A percentile compares a stretch with the other conserved stretches of the same genome.
Conservation (phyloP, 2,888 invertebrate species). For the Drepanosiphum platanoidis region DNA sequence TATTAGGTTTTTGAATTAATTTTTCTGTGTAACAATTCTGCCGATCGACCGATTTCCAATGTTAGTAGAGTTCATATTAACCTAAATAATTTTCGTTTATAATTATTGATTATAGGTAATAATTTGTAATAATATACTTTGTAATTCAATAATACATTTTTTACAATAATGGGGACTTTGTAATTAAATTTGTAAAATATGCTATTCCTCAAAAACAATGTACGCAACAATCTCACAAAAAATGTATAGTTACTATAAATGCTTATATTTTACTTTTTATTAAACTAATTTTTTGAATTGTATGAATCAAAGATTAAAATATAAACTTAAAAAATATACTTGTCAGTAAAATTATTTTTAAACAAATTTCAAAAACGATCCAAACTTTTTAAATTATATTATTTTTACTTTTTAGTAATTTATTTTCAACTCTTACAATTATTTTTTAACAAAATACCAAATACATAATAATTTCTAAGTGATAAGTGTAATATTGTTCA, state of each 20-base stretch:
- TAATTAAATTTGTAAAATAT: neutral
- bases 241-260: neutral
- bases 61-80: neutral
- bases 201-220: neutral
- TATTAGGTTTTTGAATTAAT: neutral
- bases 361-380: too few relatives aligned
- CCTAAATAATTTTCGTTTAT: neutral
- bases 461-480: too few relatives aligned
- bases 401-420: neutral
- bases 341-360: too few relatives aligned
- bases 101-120: neutral
- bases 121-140: neutral
- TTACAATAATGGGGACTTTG: neutral
- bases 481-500: conserved; percentile 14
- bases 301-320: too few relatives aligned
- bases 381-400: neutral
- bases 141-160: neutral
- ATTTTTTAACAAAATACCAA: neutral
- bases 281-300: too few relatives aligned
- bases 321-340: too few relatives aligned
- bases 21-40: neutral
- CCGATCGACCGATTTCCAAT: neutral
- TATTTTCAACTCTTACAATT: neutral
- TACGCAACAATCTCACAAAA: neutral
- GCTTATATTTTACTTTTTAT: neutral